Evolutionary conservation across 2,797 vertebrate species (phyloP), one percentile per base, ranked within the genome.

Genomic region (Enteromius mattozi): DNA sequence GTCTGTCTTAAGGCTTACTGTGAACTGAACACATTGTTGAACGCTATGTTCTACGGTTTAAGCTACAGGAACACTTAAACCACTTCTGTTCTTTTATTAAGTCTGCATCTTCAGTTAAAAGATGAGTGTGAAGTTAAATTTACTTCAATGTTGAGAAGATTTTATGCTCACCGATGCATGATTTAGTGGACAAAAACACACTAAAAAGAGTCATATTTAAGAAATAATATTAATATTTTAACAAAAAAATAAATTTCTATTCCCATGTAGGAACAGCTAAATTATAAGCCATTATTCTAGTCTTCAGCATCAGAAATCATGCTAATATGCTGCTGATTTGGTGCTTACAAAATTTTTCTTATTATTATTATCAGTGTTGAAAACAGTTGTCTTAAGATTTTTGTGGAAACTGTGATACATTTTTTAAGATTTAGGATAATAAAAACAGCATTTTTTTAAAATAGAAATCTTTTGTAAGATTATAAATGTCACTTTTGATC

Each of bases 41-140:
- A 27, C 12, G 19, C 19, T 33, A 2, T n/a, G 1, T n/a, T 45
- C 40, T 8, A 70, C 68, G 2, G 1, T 45, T 70, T 42, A 40
- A 71, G n/a, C 40, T 27, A 71, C 40, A 71, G 12, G 68, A 42
- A 42, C 68, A n/a, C 40, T 70, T 45, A 45, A 70, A 40, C n/a
- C 13, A 45, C 69, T 40, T 59, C 21, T 27, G n/a, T 24, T 56
- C 6, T 72, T 72, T 75, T 9, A 72, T 16, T 30, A 4, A 74
- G 71, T 74, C 17, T 51, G 27, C 8, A 74, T 21, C 71, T 74
- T 74, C 2, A 51, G 16, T 51, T 74, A 24, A 17, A 14, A n/a
- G n/a, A n/a, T 5, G 0, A 35, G 4, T 45, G 13, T 7, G 13
- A 24, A 24, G 10, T 27, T 27, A 71, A 9, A 45, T 1, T 2